Evolutionary conservation across 2,888 invertebrate species (phyloP).

Genomic region (Harpalus rubripes): DNA sequence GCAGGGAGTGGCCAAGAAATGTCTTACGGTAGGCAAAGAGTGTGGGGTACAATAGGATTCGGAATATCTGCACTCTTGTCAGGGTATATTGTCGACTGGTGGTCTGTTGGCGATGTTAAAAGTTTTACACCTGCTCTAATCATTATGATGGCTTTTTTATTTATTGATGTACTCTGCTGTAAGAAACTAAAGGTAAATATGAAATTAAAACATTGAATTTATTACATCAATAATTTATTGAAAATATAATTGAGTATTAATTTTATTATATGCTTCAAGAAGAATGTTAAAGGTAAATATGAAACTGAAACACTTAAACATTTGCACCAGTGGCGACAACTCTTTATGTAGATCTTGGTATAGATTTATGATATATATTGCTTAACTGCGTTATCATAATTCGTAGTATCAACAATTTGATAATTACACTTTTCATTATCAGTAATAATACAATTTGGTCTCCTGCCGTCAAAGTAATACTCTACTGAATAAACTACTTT

Average conservation of each 20-base stretch:
- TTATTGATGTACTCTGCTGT: conserved; percentile 84
- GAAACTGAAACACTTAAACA: no score
- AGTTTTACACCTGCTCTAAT: conserved; percentile 87
- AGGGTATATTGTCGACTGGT: conserved; percentile 85
- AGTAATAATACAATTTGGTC: conserved; percentile 26
- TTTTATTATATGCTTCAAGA: no score
- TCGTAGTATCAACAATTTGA: conserved; percentile 22
- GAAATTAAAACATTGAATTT: background rate
- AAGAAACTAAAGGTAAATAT: conserved; percentile 80
- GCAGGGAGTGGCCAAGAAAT: conserved; percentile 84
- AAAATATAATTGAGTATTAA: no score
- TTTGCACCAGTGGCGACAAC: no score
- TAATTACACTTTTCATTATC: conserved; percentile 1
- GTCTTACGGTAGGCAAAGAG: conserved; percentile 88
- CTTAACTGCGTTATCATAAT: background rate
- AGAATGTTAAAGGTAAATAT: no score
- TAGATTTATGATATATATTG: conserved; percentile 31
- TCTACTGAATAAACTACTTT: background rate
- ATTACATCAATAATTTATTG: background rate
- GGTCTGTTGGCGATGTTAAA: conserved; percentile 81
- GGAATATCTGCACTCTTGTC: conserved; percentile 86
- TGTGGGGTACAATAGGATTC: conserved; percentile 91
- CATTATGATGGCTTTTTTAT: conserved; percentile 82
- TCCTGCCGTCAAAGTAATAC: conserved; percentile 13
- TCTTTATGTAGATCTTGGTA: no score